A percentile compares a stretch with the other conserved stretches of the same genome.
Evolutionary conservation across 1,140 invertebrate species (phyloP).

Genomic region (Laupala kohalensis): DNA sequence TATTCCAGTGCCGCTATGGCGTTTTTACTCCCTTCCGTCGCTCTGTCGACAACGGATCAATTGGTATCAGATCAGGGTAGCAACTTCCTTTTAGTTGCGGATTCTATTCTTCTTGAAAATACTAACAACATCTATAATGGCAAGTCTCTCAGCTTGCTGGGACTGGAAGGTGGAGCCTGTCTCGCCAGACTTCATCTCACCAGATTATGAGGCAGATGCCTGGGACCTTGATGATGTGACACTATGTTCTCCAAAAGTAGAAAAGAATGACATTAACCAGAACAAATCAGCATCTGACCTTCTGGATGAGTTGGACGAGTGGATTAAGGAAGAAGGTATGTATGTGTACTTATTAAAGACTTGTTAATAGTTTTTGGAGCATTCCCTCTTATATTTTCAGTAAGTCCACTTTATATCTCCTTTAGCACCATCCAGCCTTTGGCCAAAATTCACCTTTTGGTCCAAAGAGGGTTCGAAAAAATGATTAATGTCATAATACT

Average conservation of each 20-base stretch:
- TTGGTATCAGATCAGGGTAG: background rate
- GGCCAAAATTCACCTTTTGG: too few relatives aligned
- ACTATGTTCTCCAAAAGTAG: background rate
- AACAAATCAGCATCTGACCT: background rate
- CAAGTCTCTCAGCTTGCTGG: background rate
- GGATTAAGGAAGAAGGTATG: background rate
- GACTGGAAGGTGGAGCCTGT: background rate
- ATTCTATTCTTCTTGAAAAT: background rate
- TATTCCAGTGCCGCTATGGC: background rate
- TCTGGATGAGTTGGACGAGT: background rate
- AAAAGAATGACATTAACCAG: background rate
- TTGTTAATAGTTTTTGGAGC: too few relatives aligned
- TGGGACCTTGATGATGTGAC: background rate
- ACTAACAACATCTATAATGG: background rate
- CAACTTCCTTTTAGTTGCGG: background rate
- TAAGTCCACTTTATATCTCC: too few relatives aligned
- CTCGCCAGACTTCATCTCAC: background rate
- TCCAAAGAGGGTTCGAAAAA: too few relatives aligned
- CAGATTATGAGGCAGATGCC: background rate
- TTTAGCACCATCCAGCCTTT: too few relatives aligned
- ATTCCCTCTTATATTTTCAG: too few relatives aligned
- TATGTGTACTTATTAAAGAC: too few relatives aligned
- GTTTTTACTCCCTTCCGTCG: background rate
- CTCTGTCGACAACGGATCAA: background rate
- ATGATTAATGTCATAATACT: too few relatives aligned